Conservation (phyloP, 2,888 invertebrate species). For the Aphodius granarius region DNA sequence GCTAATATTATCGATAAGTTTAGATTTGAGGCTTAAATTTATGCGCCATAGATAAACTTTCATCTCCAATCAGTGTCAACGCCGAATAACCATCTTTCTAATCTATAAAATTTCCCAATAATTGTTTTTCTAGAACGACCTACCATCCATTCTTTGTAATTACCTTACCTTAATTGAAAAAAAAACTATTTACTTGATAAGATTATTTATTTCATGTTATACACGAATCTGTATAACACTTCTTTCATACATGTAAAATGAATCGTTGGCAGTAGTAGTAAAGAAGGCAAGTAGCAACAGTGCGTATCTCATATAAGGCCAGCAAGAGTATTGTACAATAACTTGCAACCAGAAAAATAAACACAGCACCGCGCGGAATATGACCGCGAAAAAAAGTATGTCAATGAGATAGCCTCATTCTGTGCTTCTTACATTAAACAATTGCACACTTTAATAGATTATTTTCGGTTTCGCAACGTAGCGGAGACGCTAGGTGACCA, state of each 20-base stretch:
- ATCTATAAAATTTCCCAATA: neutral
- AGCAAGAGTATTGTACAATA: neutral
- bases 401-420: constrained; percentile 48
- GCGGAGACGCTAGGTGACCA: neutral
- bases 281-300: neutral
- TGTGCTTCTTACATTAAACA: constrained; percentile 39
- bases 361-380: constrained; percentile 19
- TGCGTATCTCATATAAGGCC: neutral
- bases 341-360: neutral
- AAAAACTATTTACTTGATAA: no score
- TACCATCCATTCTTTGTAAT: no score
- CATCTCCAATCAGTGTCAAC: neutral
- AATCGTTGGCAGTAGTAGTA: no score
- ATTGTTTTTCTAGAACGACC: neutral
- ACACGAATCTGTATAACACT: no score
- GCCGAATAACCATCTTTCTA: neutral
- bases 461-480: neutral
- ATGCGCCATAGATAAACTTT: neutral
- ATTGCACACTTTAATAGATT: constrained; percentile 28
- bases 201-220: no score
- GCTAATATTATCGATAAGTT: neutral
- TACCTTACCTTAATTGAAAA: no score
- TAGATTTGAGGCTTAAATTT: neutral
- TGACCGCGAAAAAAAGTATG: constrained; percentile 46
- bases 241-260: no score